Evolutionary conservation across 1,140 invertebrate species (phyloP).

Genomic region (Drosophila parvula): DNA sequence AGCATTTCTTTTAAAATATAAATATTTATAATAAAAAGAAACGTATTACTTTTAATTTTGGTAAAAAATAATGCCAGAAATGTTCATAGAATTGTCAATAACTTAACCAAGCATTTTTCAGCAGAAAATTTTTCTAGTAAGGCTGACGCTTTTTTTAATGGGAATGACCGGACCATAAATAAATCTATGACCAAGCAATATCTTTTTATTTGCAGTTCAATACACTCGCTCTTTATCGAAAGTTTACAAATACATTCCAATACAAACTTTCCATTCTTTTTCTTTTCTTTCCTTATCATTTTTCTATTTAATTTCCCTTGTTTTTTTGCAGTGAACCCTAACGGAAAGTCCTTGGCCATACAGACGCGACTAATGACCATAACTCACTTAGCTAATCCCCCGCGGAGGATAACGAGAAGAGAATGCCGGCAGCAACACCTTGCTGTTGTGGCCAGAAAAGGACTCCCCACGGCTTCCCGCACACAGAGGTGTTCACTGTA

Average conservation of each 20-base stretch:
- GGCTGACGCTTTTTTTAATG: background rate
- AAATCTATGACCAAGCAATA: constrained; percentile 5
- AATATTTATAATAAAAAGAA: background rate
- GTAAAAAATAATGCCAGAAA: too few relatives aligned
- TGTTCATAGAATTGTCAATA: background rate
- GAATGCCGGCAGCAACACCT: constrained; percentile 32
- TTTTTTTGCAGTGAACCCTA: constrained; percentile 7
- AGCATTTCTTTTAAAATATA: background rate
- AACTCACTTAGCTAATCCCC: constrained; percentile 39
- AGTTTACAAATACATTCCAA: background rate
- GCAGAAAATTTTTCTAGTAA: background rate
- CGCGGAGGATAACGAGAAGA: background rate
- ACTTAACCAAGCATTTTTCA: background rate
- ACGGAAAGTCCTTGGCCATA: constrained; percentile 22
- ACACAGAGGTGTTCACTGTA: constrained; percentile 32
- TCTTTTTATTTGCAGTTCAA: constrained; percentile 16
- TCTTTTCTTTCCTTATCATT: background rate
- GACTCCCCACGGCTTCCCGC: constrained; percentile 26
- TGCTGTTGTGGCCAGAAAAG: constrained; percentile 5
- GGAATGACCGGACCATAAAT: background rate
- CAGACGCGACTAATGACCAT: constrained; percentile 36
- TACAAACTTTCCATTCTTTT: constrained; percentile 1
- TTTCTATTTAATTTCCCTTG: background rate
- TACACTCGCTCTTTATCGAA: constrained; percentile 2
- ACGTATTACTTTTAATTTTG: too few relatives aligned